phyloP scores from a whole-genome alignment of 2,888 invertebrate genomes.

The Pterobdella sp. region DNA sequence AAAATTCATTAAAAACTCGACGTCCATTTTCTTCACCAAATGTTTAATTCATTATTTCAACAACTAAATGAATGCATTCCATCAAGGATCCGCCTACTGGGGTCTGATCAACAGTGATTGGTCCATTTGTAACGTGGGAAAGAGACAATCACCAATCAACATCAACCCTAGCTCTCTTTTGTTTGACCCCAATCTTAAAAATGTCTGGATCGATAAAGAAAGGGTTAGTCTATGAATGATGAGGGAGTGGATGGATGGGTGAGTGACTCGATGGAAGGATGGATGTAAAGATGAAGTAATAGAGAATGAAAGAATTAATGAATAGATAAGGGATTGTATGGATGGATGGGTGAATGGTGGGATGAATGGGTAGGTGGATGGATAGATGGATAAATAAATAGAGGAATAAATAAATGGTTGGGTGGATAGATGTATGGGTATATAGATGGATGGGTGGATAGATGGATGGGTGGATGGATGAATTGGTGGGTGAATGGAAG shows the following conservation, averaged over 20 bases:
- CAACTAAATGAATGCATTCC: no score
- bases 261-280: background rate
- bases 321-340: background rate
- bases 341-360: background rate
- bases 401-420: background rate
- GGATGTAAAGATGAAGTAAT: background rate
- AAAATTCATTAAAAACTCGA: no score
- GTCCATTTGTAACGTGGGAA: background rate
- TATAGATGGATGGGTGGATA: slow-evolving; percentile 4
- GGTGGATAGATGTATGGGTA: background rate
- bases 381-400: no score
- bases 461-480: background rate
- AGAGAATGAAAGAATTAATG: no score
- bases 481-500: no score
- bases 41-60: no score
- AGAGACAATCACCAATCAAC: background rate
- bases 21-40: no score
- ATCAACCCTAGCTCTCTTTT: background rate
- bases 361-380: background rate
- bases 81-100: background rate
- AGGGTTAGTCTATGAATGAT: background rate
- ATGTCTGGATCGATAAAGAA: background rate
- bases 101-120: background rate
- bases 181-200: background rate
- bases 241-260: background rate